Conservation (phyloP, 2,113 vertebrate species). For the Pelmatolapia mariae region DNA sequence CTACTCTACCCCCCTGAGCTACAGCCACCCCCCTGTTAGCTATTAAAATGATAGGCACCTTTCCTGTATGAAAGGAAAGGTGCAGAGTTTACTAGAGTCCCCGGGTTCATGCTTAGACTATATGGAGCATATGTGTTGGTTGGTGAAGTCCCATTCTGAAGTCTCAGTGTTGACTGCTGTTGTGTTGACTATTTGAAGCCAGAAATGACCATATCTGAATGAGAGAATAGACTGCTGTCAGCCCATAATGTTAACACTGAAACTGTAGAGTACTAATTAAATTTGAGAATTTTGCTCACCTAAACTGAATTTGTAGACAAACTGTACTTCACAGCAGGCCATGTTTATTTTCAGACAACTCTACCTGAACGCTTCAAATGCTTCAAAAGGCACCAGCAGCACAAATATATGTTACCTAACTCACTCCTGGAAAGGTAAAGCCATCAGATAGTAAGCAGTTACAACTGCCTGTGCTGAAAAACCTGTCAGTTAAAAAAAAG, state of each 20-base stretch:
- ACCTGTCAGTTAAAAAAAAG: neutral
- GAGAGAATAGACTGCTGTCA: neutral
- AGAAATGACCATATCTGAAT: neutral
- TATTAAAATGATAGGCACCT: neutral
- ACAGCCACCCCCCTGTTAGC: neutral
- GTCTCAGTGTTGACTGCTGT: neutral
- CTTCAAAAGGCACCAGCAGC: neutral
- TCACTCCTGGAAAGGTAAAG: accelerated
- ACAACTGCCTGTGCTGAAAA: neutral
- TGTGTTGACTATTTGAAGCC: neutral
- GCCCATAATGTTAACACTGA: neutral
- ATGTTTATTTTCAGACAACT: accelerated
- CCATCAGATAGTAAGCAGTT: neutral
- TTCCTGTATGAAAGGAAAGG: neutral
- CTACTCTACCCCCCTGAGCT: neutral
- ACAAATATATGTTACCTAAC: neutral
- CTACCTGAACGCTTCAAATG: accelerated
- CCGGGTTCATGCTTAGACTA: neutral
- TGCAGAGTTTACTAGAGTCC: neutral
- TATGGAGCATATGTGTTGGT: neutral
- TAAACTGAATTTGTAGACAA: neutral
- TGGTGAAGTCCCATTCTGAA: neutral
- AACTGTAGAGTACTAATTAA: neutral
- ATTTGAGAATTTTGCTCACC: neutral
- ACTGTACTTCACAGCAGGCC: neutral